phyloP scores from a whole-genome alignment of 2,888 invertebrate species.

The Empis livida region DNA sequence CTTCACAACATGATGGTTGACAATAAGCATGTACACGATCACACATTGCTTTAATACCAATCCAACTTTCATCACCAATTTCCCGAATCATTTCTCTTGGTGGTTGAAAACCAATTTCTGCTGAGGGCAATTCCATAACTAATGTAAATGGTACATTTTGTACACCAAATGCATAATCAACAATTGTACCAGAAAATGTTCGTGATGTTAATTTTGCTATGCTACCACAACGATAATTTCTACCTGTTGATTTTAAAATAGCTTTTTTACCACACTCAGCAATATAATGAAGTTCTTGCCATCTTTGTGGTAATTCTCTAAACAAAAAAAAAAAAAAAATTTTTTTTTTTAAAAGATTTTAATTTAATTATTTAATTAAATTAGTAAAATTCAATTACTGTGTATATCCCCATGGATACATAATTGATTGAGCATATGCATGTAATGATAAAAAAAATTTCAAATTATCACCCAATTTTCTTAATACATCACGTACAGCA shows the following conservation, averaged over 20 bases:
- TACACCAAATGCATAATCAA: constrained; percentile 32
- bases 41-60: constrained; percentile 35
- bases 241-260: constrained; percentile 27
- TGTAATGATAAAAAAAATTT: constrained; percentile 32
- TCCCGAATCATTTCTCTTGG: constrained; percentile 25
- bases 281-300: constrained; percentile 24
- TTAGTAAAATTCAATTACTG: constrained; percentile 14
- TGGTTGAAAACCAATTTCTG: constrained; percentile 31
- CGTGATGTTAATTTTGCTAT: constrained; percentile 26
- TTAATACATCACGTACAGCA: constrained; percentile 25
- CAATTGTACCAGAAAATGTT: constrained; percentile 29
- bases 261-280: constrained; percentile 29
- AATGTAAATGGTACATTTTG: constrained; percentile 28
- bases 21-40: constrained; percentile 16
- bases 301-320: constrained; percentile 24
- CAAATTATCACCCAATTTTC: constrained; percentile 22
- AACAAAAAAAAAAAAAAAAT: neutral
- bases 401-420: constrained; percentile 34
- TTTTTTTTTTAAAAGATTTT: neutral
- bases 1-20: neutral
- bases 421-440: constrained; percentile 32
- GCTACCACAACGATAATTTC: constrained; percentile 30
- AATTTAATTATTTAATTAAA: neutral
- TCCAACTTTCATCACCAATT: constrained; percentile 32
- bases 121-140: constrained; percentile 33